A percentile compares a stretch with the other conserved stretches of the same genome.
Evolutionary conservation across 2,113 vertebrate species (phyloP).

Genomic region (Petrocephalus zakoni): DNA sequence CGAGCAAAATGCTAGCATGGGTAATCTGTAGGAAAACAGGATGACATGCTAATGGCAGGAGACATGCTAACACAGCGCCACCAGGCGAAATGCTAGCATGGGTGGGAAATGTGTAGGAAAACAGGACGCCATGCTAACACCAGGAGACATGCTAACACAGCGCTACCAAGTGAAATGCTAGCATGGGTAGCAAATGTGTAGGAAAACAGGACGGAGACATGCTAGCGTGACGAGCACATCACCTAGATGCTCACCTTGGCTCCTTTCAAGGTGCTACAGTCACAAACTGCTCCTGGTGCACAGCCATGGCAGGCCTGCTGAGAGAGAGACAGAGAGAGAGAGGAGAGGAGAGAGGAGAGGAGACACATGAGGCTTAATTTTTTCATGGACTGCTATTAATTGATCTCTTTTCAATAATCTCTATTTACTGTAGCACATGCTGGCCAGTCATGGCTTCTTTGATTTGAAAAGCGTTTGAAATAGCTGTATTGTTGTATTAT

Average conservation of each 20-base stretch:
- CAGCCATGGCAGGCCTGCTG: slow-evolving; percentile 82
- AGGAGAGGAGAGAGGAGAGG: not conserved
- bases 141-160: not conserved
- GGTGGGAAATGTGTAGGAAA: not conserved
- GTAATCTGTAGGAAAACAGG: not conserved
- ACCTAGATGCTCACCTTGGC: slow-evolving; percentile 65
- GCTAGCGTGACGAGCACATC: not conserved
- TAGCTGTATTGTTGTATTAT: no score
- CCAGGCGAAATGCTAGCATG: no score
- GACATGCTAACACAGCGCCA: not conserved
- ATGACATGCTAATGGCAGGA: not conserved
- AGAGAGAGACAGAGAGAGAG: not conserved
- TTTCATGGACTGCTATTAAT: not conserved
- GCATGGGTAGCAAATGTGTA: not conserved
- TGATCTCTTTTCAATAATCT: no score
- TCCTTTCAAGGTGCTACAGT: slow-evolving; percentile 86
- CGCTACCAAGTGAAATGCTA: no score
- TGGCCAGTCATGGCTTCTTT: not conserved
- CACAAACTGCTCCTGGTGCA: slow-evolving; percentile 71
- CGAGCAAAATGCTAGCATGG: not conserved
- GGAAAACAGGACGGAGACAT: not conserved
- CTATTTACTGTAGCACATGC: not conserved
- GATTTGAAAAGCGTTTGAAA: not conserved
- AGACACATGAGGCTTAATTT: not conserved
- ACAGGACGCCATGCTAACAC: no score